Conservation (phyloP, 1,140 invertebrate species). For the Lamellibrachia luymesi region DNA sequence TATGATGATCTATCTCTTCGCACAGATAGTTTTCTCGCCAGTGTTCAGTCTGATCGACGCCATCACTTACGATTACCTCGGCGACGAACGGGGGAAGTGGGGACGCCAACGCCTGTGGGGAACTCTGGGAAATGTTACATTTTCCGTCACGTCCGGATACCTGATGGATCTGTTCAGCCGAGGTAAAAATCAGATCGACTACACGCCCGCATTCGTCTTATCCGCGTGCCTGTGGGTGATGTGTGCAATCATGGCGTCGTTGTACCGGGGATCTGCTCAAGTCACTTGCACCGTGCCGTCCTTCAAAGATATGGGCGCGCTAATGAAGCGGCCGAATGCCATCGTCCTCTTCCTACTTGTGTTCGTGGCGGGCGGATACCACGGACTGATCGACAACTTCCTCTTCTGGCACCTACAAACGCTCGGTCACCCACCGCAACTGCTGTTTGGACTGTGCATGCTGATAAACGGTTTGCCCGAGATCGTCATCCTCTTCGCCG, state of each 20-base stretch:
- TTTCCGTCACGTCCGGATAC: constrained; percentile 41
- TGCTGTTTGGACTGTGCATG: constrained; percentile 77
- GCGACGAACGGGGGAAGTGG: constrained; percentile 58
- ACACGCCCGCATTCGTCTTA: constrained; percentile 28
- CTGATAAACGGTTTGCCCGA: constrained; percentile 80
- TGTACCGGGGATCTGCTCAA: not conserved
- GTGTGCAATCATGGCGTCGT: constrained; percentile 28
- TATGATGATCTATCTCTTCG: constrained; percentile 32
- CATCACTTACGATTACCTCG: constrained; percentile 34
- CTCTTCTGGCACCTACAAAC: constrained; percentile 83
- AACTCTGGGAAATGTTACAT: constrained; percentile 34
- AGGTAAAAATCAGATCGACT: constrained; percentile 19
- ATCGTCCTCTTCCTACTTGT: constrained; percentile 69
- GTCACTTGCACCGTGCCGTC: not conserved
- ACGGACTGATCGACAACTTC: constrained; percentile 85
- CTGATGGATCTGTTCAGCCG: constrained; percentile 38
- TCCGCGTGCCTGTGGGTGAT: constrained; percentile 43
- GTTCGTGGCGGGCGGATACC: constrained; percentile 78
- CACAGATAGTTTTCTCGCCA: constrained; percentile 32
- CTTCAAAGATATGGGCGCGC: not conserved
- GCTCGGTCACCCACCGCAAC: constrained; percentile 71
- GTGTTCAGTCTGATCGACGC: constrained; percentile 37
- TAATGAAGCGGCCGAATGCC: not conserved
- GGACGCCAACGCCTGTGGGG: constrained; percentile 72
- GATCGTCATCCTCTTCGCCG: constrained; percentile 76